These are phyloP conservation scores for Encarsia formosa DNA, from an alignment of 2,888 invertebrate species.

Conservation along the genomic window DNA sequence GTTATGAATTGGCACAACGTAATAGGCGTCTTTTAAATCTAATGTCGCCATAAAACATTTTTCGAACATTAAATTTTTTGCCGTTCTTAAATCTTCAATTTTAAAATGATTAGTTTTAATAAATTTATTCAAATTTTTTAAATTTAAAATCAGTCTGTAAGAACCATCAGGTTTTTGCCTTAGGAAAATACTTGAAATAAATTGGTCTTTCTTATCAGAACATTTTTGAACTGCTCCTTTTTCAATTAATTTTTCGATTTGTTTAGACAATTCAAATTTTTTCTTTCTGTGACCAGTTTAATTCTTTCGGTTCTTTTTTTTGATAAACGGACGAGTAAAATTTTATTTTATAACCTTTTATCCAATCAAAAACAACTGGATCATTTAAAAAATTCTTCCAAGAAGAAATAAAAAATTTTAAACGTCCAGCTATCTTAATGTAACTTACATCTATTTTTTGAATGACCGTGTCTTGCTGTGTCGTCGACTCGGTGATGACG, in stretches of 20 bases:
- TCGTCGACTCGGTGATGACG: too few relatives aligned
- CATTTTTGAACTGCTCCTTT: constrained; percentile 14
- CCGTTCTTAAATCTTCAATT: constrained; percentile 22
- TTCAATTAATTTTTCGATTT: neutral
- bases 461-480: too few relatives aligned
- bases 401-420: constrained; percentile 1
- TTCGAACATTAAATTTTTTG: constrained; percentile 2
- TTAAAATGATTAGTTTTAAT: constrained; percentile 21
- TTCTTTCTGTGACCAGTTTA: too few relatives aligned
- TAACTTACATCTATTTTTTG: constrained; percentile 12
- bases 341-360: constrained; percentile 15
- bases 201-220: constrained; percentile 7
- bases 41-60: constrained; percentile 7
- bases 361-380: constrained; percentile 8
- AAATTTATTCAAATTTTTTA: constrained; percentile 21
- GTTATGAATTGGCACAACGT: neutral
- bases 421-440: constrained; percentile 13
- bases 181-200: constrained; percentile 20
- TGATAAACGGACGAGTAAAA: constrained; percentile 6
- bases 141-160: constrained; percentile 20
- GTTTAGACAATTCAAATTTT: too few relatives aligned
- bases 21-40: constrained; percentile 16
- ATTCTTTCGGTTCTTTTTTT: neutral
- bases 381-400: constrained; percentile 9
- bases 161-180: constrained; percentile 19